Base-by-base conservation (phyloP, 2,888 invertebrate species). In the Ceriagrion tenellum region DNA sequence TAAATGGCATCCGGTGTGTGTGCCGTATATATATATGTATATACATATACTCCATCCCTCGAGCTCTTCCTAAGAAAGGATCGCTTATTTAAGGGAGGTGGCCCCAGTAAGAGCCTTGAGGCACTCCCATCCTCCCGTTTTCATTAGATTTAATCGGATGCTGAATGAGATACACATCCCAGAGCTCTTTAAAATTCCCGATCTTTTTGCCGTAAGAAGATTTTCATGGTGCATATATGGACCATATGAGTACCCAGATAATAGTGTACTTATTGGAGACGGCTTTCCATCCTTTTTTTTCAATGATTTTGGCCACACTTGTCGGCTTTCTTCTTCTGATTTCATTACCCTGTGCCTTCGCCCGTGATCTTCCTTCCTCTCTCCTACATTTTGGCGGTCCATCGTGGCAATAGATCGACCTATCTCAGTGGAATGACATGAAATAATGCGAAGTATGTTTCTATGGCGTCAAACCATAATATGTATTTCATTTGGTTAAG, bases 1-100 rank as follows among this genome's bases (percentile, higher is more conserved):
- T 81, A 81, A 81, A 81, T 81, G 81, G 81, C 35, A 81, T 81
- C 81, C 81, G 81, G 81, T 81, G 35, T 81, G 81, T 35, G 81
- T 30, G 59, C 18, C 69, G 23, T 69, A 26, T 69, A 69, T 69
- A 69, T n/a, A 69, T 26, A 59, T 20, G 26, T 26, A 59, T 20
- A 69, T 69, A 69, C 35, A 81, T 35, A 35, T 35, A 13, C 81
- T 81, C 13, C n/a, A 81, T 81, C 81, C 26, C 16, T 35, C 81
- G 81, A 13, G 30, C 81, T 81, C 81, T 35, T 81, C 30, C 13
- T 81, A 30, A 81, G 81, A 81, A 81, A 35, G 35, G 81, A 81
- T 81, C 81, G 35, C 81, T 81, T 81, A 81, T 81, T 81, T 35
- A 81, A 81, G 81, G n/a, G 81, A 81, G 81, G 81, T 35, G 81